These are phyloP conservation scores for Idaea straminata DNA, from an alignment of 2,888 invertebrate genomes.

Conservation along the genomic window DNA sequence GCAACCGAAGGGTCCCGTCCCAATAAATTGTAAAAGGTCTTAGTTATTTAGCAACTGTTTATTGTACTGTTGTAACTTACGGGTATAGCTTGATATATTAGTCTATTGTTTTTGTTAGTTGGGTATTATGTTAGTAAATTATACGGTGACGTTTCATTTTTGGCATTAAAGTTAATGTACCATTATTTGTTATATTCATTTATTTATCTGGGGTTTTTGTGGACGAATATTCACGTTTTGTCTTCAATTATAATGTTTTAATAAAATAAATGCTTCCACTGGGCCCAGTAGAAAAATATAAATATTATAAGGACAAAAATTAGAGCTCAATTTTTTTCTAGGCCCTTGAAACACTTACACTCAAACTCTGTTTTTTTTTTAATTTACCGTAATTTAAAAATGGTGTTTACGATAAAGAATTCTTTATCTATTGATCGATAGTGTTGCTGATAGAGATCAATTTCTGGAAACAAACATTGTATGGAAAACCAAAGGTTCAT, in stretches of 20 bases:
- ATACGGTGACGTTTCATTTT: not conserved
- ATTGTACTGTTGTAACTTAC: not conserved
- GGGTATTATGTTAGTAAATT: not conserved
- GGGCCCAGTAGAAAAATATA: no score
- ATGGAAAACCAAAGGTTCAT: not conserved
- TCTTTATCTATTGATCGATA: no score
- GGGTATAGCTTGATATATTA: not conserved
- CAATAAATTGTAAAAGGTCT: constrained; percentile 53
- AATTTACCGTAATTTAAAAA: no score
- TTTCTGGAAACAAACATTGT: no score
- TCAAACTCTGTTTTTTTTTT: no score
- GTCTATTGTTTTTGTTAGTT: not conserved
- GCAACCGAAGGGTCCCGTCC: constrained; percentile 45
- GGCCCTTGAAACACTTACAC: no score
- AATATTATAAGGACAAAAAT: no score
- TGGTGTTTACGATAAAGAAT: no score
- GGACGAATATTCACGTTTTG: not conserved
- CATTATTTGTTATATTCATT: not conserved
- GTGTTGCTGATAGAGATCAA: no score
- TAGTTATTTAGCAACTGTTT: constrained; percentile 31
- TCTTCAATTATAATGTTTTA: no score
- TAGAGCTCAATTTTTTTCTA: no score
- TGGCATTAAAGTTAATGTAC: not conserved
- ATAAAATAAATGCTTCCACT: no score
- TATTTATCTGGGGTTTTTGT: not conserved